A percentile compares a stretch with the other conserved stretches of the same genome.
Conservation (phyloP, 2,888 invertebrate species). For the Punctoribates punctum region DNA sequence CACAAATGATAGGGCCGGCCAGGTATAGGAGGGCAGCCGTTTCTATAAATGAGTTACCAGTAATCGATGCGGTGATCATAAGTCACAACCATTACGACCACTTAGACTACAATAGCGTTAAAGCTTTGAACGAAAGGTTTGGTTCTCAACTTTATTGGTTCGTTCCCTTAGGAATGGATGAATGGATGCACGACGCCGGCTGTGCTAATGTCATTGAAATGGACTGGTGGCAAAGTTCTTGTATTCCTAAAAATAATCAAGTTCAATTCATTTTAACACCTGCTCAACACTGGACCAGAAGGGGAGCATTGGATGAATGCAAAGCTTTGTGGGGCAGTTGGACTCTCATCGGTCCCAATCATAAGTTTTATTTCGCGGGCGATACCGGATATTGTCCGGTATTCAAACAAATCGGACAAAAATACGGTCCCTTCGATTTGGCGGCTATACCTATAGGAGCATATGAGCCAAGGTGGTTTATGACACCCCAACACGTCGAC, state of each 20-base stretch:
- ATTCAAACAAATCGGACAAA: slow-evolving; percentile 56
- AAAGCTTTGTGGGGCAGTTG: slow-evolving; percentile 58
- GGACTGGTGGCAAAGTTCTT: slow-evolving; percentile 54
- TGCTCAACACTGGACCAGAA: slow-evolving; percentile 58
- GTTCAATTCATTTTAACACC: slow-evolving; percentile 55
- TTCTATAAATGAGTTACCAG: slow-evolving; percentile 53
- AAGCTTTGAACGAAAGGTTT: slow-evolving; percentile 45
- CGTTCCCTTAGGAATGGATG: slow-evolving; percentile 55
- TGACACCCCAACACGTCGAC: slow-evolving; percentile 56
- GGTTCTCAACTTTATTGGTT: slow-evolving; percentile 54
- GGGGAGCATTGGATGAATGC: slow-evolving; percentile 54
- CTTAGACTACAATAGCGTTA: slow-evolving; percentile 51
- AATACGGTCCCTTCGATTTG: slow-evolving; percentile 57
- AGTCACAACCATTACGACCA: slow-evolving; percentile 58
- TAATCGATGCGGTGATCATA: slow-evolving; percentile 55
- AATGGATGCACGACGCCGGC: slow-evolving; percentile 53
- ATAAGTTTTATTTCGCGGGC: slow-evolving; percentile 57
- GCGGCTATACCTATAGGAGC: slow-evolving; percentile 60
- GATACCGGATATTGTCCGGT: slow-evolving; percentile 58
- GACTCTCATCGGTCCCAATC: slow-evolving; percentile 54
- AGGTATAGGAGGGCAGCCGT: slow-evolving; percentile 53
- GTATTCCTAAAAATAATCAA: slow-evolving; percentile 46
- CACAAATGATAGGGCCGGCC: slow-evolving; percentile 51
- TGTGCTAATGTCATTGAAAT: slow-evolving; percentile 55
- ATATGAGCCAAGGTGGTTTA: slow-evolving; percentile 57